Conservation (phyloP, 2,113 vertebrate species). For the Corynorhinus townsendii region DNA sequence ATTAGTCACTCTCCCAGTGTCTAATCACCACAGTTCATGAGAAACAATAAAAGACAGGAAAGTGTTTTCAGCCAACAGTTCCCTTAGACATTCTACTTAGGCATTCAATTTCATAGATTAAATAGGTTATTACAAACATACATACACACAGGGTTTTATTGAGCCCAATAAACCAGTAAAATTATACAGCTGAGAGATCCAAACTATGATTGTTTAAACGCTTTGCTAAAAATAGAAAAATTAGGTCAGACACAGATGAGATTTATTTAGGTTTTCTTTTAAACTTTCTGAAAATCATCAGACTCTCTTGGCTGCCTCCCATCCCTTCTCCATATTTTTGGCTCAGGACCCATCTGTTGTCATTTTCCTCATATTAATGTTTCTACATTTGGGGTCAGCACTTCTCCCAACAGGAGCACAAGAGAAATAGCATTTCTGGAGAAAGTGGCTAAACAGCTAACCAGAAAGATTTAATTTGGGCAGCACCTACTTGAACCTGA, state of each 20-base stretch:
- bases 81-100: constrained; percentile 47
- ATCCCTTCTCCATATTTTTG: neutral
- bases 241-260: constrained; percentile 28
- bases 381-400: constrained; percentile 2
- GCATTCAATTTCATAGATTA: constrained; percentile 67
- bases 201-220: constrained; percentile 71
- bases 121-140: constrained; percentile 66
- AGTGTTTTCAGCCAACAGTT: constrained; percentile 47
- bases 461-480: constrained; percentile 8
- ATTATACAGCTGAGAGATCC: constrained; percentile 49
- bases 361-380: constrained; percentile 25
- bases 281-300: constrained; percentile 32
- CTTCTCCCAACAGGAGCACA: neutral
- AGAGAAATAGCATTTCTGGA: neutral
- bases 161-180: constrained; percentile 57
- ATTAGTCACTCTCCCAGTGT: neutral
- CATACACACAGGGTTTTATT: constrained; percentile 52
- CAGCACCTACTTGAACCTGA: neutral
- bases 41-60: constrained; percentile 59
- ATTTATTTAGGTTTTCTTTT: neutral
- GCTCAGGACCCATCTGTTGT: constrained; percentile 15
- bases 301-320: neutral
- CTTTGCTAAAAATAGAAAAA: constrained; percentile 63
- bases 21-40: constrained; percentile 49
- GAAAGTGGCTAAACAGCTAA: neutral